phyloP scores from a whole-genome alignment of 2,888 invertebrate species.

The Trichopoda pennipes region DNA sequence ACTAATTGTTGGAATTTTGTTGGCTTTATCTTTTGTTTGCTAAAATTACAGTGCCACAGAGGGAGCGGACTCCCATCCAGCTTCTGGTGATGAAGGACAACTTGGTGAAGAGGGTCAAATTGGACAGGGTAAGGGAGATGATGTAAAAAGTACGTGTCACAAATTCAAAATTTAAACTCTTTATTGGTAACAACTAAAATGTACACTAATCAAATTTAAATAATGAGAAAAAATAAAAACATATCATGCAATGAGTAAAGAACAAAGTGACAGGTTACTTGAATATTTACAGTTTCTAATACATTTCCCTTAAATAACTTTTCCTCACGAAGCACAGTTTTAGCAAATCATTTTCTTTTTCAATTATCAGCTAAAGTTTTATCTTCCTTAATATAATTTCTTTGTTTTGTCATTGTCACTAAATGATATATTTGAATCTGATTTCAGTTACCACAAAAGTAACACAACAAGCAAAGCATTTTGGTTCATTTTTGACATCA shows the following conservation, averaged over 20 bases:
- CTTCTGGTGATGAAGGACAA: conserved; percentile 88
- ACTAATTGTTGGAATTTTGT: conserved; percentile 33
- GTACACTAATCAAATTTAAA: conserved; percentile 21
- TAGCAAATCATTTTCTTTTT: neutral
- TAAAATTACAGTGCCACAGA: conserved; percentile 88
- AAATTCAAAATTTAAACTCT: conserved; percentile 70
- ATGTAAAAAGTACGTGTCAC: conserved; percentile 78
- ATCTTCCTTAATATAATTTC: neutral
- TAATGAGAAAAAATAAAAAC: conserved; percentile 34
- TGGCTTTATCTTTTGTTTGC: conserved; percentile 49
- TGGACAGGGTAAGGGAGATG: conserved; percentile 85
- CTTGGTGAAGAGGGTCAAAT: conserved; percentile 89
- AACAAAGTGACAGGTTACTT: conserved; percentile 76
- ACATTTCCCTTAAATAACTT: neutral
- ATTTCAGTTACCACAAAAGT: conserved; percentile 91
- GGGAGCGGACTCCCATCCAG: conserved; percentile 93
- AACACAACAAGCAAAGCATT: conserved; percentile 92
- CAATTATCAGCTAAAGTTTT: neutral
- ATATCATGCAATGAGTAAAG: conserved; percentile 24
- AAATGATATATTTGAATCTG: conserved; percentile 49
- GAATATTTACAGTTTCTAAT: conserved; percentile 29
- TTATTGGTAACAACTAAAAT: conserved; percentile 71
- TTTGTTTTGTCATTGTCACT: neutral
- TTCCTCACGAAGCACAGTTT: neutral
- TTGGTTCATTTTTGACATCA: conserved; percentile 95